These are phyloP conservation scores for Meloidogyne chitwoodi DNA, from an alignment of 1,140 invertebrate genomes.

Conservation along the genomic window DNA sequence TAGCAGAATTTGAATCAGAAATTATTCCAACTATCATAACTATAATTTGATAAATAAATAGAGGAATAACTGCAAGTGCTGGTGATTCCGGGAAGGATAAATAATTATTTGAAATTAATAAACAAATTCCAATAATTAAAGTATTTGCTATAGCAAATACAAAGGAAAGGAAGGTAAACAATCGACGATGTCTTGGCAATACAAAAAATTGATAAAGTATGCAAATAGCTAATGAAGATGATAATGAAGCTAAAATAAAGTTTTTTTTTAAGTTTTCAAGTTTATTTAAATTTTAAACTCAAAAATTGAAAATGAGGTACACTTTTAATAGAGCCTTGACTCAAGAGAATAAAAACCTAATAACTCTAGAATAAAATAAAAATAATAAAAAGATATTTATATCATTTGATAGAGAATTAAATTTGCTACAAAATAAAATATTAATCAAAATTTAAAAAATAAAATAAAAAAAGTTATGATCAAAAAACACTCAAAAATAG, in stretches of 20 bases:
- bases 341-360: no score
- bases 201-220: conserved; percentile 58
- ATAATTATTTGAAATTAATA: conserved; percentile 33
- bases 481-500: no score
- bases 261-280: background rate
- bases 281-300: background rate
- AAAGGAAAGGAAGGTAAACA: conserved; percentile 51
- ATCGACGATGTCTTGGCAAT: conserved; percentile 51
- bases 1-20: conserved; percentile 56
- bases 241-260: conserved; percentile 9
- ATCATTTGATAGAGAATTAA: no score
- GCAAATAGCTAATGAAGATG: conserved; percentile 33
- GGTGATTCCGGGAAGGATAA: conserved; percentile 34
- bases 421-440: no score
- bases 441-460: no score
- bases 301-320: background rate
- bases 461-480: no score
- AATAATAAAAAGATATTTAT: no score
- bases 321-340: no score
- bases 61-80: conserved; percentile 27
- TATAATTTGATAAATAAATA: conserved; percentile 55
- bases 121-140: conserved; percentile 35
- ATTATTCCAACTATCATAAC: conserved; percentile 50
- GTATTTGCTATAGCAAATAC: conserved; percentile 50
- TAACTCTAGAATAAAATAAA: no score